A percentile compares a stretch with the other conserved stretches of the same genome.
Evolutionary conservation across 1,140 invertebrate species (phyloP).

Genomic region (Brachionus calyciflorus): DNA sequence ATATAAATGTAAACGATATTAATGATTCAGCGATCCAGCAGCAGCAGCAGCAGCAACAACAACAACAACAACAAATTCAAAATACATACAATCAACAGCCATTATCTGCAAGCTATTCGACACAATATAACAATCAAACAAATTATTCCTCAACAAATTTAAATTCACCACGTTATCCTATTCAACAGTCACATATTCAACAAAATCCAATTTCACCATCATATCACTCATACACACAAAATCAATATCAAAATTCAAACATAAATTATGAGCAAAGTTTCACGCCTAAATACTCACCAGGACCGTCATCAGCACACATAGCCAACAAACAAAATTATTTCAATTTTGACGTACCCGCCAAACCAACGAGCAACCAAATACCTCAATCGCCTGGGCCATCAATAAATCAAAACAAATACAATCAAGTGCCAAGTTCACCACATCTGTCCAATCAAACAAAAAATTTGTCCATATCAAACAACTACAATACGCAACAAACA

Average conservation of each 20-base stretch:
- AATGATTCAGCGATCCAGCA: conserved; percentile 32
- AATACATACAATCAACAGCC: conserved; percentile 4
- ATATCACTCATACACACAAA: neutral
- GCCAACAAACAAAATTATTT: conserved; percentile 27
- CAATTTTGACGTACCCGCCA: conserved; percentile 24
- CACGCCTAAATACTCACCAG: conserved; percentile 41
- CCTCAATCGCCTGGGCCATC: conserved; percentile 9
- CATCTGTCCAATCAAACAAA: conserved; percentile 7
- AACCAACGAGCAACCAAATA: conserved; percentile 11
- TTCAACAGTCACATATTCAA: neutral
- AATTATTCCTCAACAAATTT: conserved; percentile 18
- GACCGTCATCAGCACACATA: conserved; percentile 28
- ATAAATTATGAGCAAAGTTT: conserved; percentile 32
- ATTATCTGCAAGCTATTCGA: conserved; percentile 25
- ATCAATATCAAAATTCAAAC: conserved; percentile 3
- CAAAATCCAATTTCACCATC: conserved; percentile 12
- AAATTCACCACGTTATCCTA: conserved; percentile 7
- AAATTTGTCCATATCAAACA: neutral
- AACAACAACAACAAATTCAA: neutral
- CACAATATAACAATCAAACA: conserved; percentile 1
- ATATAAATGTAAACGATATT: conserved; percentile 33
- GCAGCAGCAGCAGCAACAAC: neutral
- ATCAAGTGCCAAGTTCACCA: conserved; percentile 7
- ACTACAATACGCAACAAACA: neutral
- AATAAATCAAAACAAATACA: neutral